These are phyloP conservation scores for Nasonovia ribisnigri DNA, from an alignment of 2,888 invertebrate genomes.

Conservation along the genomic window DNA sequence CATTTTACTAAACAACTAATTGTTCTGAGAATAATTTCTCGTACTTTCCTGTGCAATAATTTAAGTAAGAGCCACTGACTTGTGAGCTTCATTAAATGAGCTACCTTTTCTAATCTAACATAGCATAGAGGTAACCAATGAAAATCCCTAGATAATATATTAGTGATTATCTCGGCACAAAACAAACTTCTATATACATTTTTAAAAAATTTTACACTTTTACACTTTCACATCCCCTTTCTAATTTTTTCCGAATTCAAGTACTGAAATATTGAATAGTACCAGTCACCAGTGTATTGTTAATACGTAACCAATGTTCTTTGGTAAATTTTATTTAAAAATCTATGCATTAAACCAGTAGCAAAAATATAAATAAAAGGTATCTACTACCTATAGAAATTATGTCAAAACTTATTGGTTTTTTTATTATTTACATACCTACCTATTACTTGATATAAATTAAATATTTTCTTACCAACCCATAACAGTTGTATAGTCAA, in stretches of 20 bases:
- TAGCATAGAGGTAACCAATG: neutral
- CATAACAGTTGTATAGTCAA: neutral
- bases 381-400: no score
- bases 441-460: neutral
- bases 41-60: neutral
- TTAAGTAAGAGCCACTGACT: neutral
- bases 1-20: neutral
- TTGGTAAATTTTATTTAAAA: no score
- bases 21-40: constrained; percentile 20
- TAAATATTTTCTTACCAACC: neutral
- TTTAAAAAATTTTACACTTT: no score
- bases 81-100: constrained; percentile 16
- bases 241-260: no score
- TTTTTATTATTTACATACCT: neutral
- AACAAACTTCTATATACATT: no score
- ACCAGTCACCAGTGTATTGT: no score
- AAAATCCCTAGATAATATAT: neutral
- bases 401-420: no score
- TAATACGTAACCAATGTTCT: no score
- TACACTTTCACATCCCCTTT: no score
- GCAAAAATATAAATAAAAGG: no score
- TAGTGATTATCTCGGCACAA: neutral
- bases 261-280: no score
- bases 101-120: neutral
- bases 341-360: no score